These are phyloP conservation scores for Tupaia chinensis DNA, from an alignment of 2,113 vertebrate genomes.

Conservation along the genomic window DNA sequence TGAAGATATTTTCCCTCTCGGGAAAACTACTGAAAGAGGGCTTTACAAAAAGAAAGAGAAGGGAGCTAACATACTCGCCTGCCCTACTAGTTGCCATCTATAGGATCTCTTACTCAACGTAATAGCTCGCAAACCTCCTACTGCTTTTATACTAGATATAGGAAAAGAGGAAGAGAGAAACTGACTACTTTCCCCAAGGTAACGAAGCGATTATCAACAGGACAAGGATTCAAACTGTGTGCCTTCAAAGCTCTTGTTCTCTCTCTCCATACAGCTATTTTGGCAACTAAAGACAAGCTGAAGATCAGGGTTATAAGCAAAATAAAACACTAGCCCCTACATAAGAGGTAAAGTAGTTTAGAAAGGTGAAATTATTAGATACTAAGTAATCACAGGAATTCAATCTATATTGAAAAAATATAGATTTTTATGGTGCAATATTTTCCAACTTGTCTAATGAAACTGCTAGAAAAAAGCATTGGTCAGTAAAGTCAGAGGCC, in stretches of 20 bases:
- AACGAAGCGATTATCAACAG: background rate
- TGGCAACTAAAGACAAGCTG: background rate
- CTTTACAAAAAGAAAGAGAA: background rate
- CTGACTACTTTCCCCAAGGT: background rate
- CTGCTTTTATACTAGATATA: background rate
- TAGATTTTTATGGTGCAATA: background rate
- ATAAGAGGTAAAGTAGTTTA: background rate
- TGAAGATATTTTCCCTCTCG: background rate
- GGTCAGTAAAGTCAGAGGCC: background rate
- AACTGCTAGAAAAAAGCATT: background rate
- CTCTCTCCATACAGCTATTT: background rate
- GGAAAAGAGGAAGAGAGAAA: background rate
- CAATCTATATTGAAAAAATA: background rate
- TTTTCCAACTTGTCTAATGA: background rate
- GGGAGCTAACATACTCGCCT: background rate
- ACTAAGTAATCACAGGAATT: background rate
- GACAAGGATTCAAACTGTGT: background rate
- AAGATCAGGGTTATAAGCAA: background rate
- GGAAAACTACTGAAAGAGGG: background rate
- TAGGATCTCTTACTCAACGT: background rate
- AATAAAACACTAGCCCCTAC: background rate
- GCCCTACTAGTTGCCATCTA: background rate
- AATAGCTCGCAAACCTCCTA: background rate
- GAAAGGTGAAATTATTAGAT: background rate
- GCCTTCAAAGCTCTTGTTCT: background rate